A percentile compares a stretch with the other conserved stretches of the same genome.
Conservation (phyloP, 2,888 invertebrate species). For the Leptogaster cylindrica region DNA sequence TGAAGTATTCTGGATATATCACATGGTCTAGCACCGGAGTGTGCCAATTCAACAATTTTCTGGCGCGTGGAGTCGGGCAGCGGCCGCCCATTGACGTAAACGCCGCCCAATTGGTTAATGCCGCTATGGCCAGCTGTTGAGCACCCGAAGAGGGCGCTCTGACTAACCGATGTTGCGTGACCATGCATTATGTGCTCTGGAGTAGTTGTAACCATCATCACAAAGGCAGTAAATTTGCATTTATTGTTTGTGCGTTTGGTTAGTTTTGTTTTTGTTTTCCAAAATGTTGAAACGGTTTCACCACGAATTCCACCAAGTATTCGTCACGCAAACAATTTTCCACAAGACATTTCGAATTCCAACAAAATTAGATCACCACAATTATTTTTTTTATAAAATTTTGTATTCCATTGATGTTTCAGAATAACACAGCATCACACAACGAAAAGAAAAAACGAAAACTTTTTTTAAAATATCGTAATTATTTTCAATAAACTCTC, state of each 20-base stretch:
- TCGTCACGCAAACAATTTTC: no score
- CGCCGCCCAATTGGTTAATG: slow-evolving; percentile 98
- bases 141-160: slow-evolving; percentile 81
- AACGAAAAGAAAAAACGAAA: no score
- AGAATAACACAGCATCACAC: background rate
- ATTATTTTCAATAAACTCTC: no score
- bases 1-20: slow-evolving; percentile 98
- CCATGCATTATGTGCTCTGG: slow-evolving; percentile 76
- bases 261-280: background rate
- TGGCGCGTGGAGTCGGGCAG: slow-evolving; percentile 97
- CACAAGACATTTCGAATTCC: no score
- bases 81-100: slow-evolving; percentile 98
- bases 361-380: no score
- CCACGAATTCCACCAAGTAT: no score
- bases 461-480: no score
- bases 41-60: slow-evolving; percentile 98
- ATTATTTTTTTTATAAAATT: no score
- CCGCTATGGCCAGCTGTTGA: slow-evolving; percentile 95
- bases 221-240: background rate
- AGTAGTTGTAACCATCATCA: slow-evolving; percentile 61
- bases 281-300: background rate
- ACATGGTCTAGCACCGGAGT: slow-evolving; percentile 96
- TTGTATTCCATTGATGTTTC: no score
- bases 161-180: slow-evolving; percentile 68
- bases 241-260: no score